A percentile compares a stretch with the other conserved stretches of the same genome.
These are phyloP conservation scores for Rhincodon typus DNA, from an alignment of 2,797 vertebrate genomes.

Conservation along the genomic window DNA sequence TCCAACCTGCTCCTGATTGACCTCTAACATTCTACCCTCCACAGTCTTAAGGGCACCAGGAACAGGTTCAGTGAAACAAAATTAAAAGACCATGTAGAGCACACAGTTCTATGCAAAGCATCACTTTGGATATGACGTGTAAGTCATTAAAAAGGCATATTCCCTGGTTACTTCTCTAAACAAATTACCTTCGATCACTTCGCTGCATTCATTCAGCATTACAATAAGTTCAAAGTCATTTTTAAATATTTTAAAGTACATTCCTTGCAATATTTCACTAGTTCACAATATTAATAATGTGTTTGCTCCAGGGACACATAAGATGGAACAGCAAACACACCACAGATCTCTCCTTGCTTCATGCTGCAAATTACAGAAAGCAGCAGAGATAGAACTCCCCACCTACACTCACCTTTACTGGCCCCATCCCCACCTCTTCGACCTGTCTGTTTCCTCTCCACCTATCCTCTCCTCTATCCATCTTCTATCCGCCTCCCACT, in stretches of 20 bases:
- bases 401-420: no score
- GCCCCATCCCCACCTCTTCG: no score
- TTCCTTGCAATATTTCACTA: neutral
- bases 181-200: neutral
- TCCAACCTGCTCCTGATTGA: neutral
- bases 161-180: neutral
- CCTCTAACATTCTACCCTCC: neutral
- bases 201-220: neutral
- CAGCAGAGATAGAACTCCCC: no score
- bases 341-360: neutral
- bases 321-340: neutral
- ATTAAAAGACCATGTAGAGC: neutral
- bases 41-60: neutral
- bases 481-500: no score
- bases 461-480: no score
- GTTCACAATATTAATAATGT: neutral
- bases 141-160: neutral
- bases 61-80: neutral
- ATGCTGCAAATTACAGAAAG: neutral
- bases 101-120: neutral
- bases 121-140: neutral
- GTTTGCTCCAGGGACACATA: neutral
- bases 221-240: neutral
- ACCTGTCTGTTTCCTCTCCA: no score
- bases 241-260: slow-evolving; percentile 23